Base-by-base conservation (phyloP, 1,140 invertebrate species). In the Chlorops oryzae region DNA sequence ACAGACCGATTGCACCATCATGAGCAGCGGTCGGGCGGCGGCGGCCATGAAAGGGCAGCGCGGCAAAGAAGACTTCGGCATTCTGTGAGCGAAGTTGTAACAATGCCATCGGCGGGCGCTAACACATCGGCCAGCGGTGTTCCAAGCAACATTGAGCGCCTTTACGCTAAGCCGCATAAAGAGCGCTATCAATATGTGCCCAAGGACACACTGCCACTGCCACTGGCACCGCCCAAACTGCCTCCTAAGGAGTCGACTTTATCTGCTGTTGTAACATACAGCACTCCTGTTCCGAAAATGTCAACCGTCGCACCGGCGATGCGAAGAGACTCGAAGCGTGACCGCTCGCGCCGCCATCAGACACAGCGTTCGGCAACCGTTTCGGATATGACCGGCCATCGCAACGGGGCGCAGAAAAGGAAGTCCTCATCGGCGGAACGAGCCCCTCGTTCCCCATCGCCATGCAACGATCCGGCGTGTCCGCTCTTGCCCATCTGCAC, bases 171-270 rank as follows among this genome's bases (percentile, higher is more conserved):
- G 49, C 65, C 69, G 24, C 66, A 63, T 59, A 72, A 68, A 46
- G 65, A 67, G 12, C 65, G 69, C 42, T 72, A 72, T 60, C 70
- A 72, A 43, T 72, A 70, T 44, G 65, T 70, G 50, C 64, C 67
- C 42, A 71, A 71, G 46, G 47, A 53, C 10, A 46, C 49, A 37
- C 56, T 49, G 50, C 46, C 34, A 40, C 53, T 47, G 15, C 32
- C 39, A 7, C 53, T 39, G 18, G 24, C 23, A 34, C 46, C 44
- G 35, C 48, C 51, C 28, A 40, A 45, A 47, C 32, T 27, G 44
- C 34, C 37, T 24, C 28, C 48, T 37, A 45, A 15, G 32, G 35
- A 22, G 22, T 41, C 43, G 18, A 20, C 51, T 46, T 51, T 49
- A 34, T 42, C 47, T 21, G 32, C 34, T 15, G 15, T 34, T 10